Base-by-base conservation (phyloP, 2,797 vertebrate genomes). In the Xerus rutilus region DNA sequence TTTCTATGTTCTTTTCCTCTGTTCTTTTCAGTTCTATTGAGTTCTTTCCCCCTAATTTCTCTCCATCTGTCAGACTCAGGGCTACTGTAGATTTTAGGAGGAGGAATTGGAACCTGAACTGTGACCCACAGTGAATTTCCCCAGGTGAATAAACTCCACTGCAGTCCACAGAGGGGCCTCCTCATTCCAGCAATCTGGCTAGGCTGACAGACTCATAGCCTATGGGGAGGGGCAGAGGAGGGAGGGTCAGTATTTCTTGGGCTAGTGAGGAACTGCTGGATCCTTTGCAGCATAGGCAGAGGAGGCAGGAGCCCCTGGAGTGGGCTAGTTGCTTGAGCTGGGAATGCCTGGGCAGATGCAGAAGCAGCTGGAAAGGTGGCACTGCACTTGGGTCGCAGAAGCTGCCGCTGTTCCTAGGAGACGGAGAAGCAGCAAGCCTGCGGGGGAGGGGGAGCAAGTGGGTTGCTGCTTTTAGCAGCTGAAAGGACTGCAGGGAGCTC, bases 401-500 rank as follows among this genome's bases (percentile, higher is more conserved):
- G 93, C 96, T 83, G 94, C 86, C 67, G 69, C 89, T 45, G 98
- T 98, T 98, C 98, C 98, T 97, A 97, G 96, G 98, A 98, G 97
- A 98, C 98, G 1, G 91, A 65, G 97, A 95, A 85, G 97, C 87
- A 39, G 96, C 89, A 70, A 94, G 97, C 95, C 82, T 49, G 97
- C 70, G 95, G 94, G 96, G 98, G 90, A 97, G 93, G 96, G 98
- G 96, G 96, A 96, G 94, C 98, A 95, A 93, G 98, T 96, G 98
- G 98, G 98, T 94, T 97, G 98, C 97, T 94, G 97, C 97, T 96
- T 96, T 97, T 97, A 97, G 97, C 96, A 59, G 97, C 97, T 97
- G 98, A 97, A 93, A 96, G 94, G 95, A 97, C 98, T 97, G 98
- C 98, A 97, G 98, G 98, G 98, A 97, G 98, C 98, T 97, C 97